These are phyloP conservation scores for Archips xylosteana DNA, from an alignment of 2,888 invertebrate genomes.

Conservation along the genomic window DNA sequence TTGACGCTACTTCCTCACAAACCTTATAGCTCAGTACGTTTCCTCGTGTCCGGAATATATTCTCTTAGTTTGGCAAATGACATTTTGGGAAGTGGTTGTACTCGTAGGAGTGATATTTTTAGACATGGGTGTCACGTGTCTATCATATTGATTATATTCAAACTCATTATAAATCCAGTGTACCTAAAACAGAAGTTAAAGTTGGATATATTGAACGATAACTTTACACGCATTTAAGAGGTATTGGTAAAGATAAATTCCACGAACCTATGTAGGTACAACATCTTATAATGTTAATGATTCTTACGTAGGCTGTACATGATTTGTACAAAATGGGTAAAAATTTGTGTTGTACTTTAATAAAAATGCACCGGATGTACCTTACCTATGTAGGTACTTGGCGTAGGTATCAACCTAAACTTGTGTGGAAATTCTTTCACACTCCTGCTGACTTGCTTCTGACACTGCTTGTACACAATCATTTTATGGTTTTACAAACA, in stretches of 20 bases:
- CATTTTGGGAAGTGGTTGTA: not conserved
- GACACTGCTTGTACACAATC: too few species aligned
- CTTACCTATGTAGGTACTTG: too few species aligned
- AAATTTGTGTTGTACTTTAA: too few species aligned
- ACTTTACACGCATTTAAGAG: not conserved
- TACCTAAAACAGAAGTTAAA: not conserved
- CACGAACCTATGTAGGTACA: not conserved
- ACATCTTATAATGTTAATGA: not conserved
- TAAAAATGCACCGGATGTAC: too few species aligned
- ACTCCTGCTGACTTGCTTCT: too few species aligned
- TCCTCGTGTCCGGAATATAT: conserved; percentile 5
- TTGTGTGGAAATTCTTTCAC: too few species aligned
- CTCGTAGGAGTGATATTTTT: not conserved
- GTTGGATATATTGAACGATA: not conserved
- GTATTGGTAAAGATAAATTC: not conserved
- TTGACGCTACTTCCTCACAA: not conserved
- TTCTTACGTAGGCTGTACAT: not conserved
- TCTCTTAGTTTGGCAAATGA: not conserved
- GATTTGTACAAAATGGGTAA: too few species aligned
- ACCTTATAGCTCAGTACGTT: not conserved
- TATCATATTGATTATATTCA: not conserved
- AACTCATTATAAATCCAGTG: not conserved
- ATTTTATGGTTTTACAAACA: too few species aligned
- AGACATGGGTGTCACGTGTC: not conserved
- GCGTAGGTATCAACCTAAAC: too few species aligned